Base-by-base conservation (phyloP, 2,888 invertebrate genomes). In the Diadegma fenestrale region DNA sequence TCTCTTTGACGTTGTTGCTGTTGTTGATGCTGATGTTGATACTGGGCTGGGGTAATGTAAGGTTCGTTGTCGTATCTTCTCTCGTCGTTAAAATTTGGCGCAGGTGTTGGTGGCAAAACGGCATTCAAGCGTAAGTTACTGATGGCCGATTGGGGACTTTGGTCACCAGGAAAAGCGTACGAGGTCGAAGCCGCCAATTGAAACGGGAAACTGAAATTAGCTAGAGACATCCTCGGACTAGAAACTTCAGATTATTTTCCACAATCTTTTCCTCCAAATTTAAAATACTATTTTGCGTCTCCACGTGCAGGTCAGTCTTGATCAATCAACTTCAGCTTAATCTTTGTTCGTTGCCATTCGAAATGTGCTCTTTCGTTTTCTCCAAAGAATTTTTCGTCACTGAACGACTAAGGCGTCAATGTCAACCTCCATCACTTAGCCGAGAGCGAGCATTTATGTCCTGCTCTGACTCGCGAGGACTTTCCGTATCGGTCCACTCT, bases 161-260 rank as follows among this genome's bases (percentile, higher is more conserved):
- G 87, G 45, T 88, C 87, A 17, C 90, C 91, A n/a, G 89, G 87
- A 78, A 91, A 93, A 69, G 91, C 89, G 58, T 92, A 93, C n/a
- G 93, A 90, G 30, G 93, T 87, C 79, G 92, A 90, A 26, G 93
- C 91, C 48, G 91, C 91, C 84, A 93, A 86, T 79, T 92, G 93
- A 87, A 91, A 94, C 19, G 94, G 92, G 79, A 93, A 82, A 87
- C 91, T 93, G 82, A 93, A 94, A 86, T 94, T 94, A 69, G 91
- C 89, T 87, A 94, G 85, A 73, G 94, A 91, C 94, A 94, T 94
- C 73, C 86, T 80, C 41, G 63, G 83, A 87, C 86, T 87, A 86
- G 82, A 86, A 81, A 85, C 0, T 75, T 73, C 68, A 68, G 14
- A n/a, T 51, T 68, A 17, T n/a, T 80, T 72, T 71, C 48, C 51